Base-by-base conservation (phyloP, 1,140 invertebrate species). In the Saxidomus purpurata region DNA sequence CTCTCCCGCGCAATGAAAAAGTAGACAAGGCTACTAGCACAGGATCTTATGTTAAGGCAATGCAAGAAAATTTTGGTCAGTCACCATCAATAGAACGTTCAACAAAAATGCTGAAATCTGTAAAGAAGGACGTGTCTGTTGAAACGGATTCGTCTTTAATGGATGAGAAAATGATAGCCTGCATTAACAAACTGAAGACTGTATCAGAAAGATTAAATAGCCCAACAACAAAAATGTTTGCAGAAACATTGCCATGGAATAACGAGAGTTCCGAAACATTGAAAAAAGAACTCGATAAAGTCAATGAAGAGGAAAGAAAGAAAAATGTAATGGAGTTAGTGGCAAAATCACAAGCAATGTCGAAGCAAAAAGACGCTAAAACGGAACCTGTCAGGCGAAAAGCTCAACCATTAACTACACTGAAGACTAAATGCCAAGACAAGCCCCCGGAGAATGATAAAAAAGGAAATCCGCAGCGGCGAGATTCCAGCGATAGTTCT, bases 181-280 rank as follows among this genome's bases (percentile, higher is more conserved):
- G 94, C 79, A 95, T 95, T 40, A 92, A 92, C 31, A 94, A 94
- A 82, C 89, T 95, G 17, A 90, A 92, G 63, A 93, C 90, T 81
- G 94, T 95, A 15, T 93, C 93, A 0, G 93, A 95, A 67, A 85
- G 92, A 59, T 87, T 95, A 13, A 93, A 95, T 84, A 95, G 94
- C 74, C 94, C 94, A 47, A 93, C 93, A 34, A 76, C 89, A 0
- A 92, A 93, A 90, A 85, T 86, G 55, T 49, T 92, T 80, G 89
- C 91, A 9, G 87, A 90, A 52, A 2, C 69, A 36, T 76, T 87
- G 25, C 89, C 90, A 4, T 92, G 91, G 90, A 81, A 77, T 61
- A 40, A 34, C 63, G 25, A 81, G 43, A 52, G 47, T 76, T 67
- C 61, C 55, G 76, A 87, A 17, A 81, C 80, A 67, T 15, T 89